phyloP scores from a whole-genome alignment of 2,888 invertebrate genomes.

The Ophion costatus region DNA sequence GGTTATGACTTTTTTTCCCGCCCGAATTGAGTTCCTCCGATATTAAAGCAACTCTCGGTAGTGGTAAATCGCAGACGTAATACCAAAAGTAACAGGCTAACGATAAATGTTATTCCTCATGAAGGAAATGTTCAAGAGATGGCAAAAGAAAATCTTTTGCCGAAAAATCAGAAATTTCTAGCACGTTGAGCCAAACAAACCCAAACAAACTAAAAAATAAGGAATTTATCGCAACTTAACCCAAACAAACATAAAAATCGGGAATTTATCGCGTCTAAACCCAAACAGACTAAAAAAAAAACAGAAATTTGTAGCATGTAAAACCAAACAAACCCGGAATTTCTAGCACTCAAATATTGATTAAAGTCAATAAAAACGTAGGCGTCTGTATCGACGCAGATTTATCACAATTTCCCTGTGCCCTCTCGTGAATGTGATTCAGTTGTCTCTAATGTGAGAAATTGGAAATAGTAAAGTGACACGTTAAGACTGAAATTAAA shows the following conservation, averaged over 20 bases:
- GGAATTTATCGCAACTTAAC: background rate
- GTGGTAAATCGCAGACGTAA: background rate
- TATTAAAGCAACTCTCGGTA: conserved; percentile 14
- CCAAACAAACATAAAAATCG: background rate
- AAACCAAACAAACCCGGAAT: too few species aligned
- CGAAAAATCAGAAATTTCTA: too few species aligned
- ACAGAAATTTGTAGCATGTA: too few species aligned
- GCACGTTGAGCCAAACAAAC: too few species aligned
- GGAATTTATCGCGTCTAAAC: too few species aligned
- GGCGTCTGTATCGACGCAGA: too few species aligned
- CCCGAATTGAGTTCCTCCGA: conserved; percentile 11
- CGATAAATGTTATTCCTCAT: background rate
- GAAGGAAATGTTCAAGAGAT: background rate
- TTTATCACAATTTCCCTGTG: background rate
- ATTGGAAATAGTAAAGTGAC: too few species aligned
- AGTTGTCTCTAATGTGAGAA: background rate
- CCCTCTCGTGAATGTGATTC: background rate
- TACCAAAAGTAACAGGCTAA: conserved; percentile 2
- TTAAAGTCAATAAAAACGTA: too few species aligned
- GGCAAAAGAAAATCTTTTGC: background rate
- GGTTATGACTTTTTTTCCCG: conserved; percentile 23
- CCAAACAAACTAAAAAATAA: too few species aligned
- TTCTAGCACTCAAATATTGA: too few species aligned
- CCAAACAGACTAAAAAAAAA: too few species aligned
- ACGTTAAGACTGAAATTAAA: too few species aligned